Base-by-base conservation (phyloP, 2,797 vertebrate species). In the Balearica regulorum region DNA sequence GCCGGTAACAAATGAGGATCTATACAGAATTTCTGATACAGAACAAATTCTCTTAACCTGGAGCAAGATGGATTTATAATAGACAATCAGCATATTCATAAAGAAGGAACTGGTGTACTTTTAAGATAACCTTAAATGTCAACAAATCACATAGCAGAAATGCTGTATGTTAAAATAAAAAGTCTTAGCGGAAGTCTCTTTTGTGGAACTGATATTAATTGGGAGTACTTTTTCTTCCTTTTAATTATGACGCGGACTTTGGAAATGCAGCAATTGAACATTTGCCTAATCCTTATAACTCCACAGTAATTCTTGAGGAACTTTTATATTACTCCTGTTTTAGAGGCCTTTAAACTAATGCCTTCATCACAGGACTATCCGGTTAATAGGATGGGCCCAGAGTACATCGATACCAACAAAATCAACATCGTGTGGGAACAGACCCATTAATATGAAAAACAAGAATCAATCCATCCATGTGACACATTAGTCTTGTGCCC, bases 21-120 rank as follows among this genome's bases (percentile, higher is more conserved):
- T 71, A 6, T 11, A 24, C 1, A 6, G 57, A n/a, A 66, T 55
- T 94, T 77, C 48, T 84, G 88, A 22, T 64, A 84, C 18, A 20
- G 21, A 79, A 72, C 16, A 62, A 35, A 72, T 66, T 75, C 54
- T 46, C 58, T 64, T 61, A 53, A 87, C 83, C 53, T 70, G 73
- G 17, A 94, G 41, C 24, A 79, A 82, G 75, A 46, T 37, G 19
- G 48, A 61, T 76, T 93, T 90, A 54, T 87, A 87, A 90, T 9
- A 80, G 60, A 89, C 78, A 90, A 94, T 87, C 88, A 89, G 24
- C 41, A 92, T 80, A 92, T 92, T 90, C 60, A 73, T 75, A 92
- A 82, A 86, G 78, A 41, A 86, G 28, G 68, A 89, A 9, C 20
- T n/a, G 16, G 48, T 57, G 48, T 31, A 25, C 22, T 85, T 77